Base-by-base conservation (phyloP, 2,113 vertebrate species). In the Cricetomys ansorgei region DNA sequence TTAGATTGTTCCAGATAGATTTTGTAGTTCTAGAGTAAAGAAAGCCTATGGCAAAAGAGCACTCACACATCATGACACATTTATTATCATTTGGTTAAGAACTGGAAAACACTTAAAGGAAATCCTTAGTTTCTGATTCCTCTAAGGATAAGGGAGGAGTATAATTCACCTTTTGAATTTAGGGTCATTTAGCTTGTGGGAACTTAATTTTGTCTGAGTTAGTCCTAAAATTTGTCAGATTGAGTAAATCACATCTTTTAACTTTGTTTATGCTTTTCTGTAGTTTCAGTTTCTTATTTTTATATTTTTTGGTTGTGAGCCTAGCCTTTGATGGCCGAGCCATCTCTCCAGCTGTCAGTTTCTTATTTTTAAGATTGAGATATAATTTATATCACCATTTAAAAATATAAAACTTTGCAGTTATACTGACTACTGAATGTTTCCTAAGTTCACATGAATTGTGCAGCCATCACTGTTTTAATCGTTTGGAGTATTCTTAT, bases 1-100 rank as follows among this genome's bases (percentile, higher is more conserved):
- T 97, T 94, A 97, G 69, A 25, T 87, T 93, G 64, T 92, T 96
- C 45, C 69, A 96, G 91, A 94, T 67, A 92, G 88, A 91, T 77
- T 93, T 93, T 69, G 73, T 87, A 91, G 89, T 79, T 45, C 45
- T 95, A 77, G 73, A 96, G 86, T 84, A 95, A 97, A 87, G 92
- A 85, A 93, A 85, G 53, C 50, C n/a, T 80, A 27, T 89, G n/a
- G 91, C 92, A 96, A 91, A 86, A 79, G 83, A 92, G 86, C 40
- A 85, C 91, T 89, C 86, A 76, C n/a, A 37, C n/a, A 87, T 96
- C 79, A 69, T 87, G 67, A 83, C 91, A 70, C 27, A 88, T 77
- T 93, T 93, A 65, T 94, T 90, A 45, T 93, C 27, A 12, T 95
- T 93, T 75, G 43, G 89, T 31, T 90, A 94, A 95, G 70, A 94